Percentiles rank a stretch among this genome's conserved stretches.
phyloP scores from a whole-genome alignment of 2,113 vertebrate genomes.

The Halichoeres trimaculatus region DNA sequence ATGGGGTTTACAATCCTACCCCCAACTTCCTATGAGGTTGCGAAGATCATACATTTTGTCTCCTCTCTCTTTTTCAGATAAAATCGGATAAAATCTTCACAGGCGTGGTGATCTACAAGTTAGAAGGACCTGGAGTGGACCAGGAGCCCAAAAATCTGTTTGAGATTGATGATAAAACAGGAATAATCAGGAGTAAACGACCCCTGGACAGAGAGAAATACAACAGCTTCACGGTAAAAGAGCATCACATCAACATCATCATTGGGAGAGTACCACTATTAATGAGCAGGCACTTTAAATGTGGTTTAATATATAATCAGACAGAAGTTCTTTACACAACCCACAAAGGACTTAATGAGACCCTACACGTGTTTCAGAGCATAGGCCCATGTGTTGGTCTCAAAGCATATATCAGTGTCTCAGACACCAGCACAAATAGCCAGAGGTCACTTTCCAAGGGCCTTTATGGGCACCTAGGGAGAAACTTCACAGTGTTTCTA shows the following conservation, averaged over 20 bases:
- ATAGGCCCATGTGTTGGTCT: conserved; percentile 44
- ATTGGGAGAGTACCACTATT: conserved; percentile 1
- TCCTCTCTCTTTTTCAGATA: conserved; percentile 83
- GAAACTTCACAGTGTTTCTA: conserved; percentile 45
- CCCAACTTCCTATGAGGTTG: conserved; percentile 16
- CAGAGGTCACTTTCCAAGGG: conserved; percentile 62
- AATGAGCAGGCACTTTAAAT: conserved; percentile 9
- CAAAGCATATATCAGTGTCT: conserved; percentile 53
- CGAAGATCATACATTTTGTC: conserved; percentile 36
- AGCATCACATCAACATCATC: too few relatives aligned
- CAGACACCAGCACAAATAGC: conserved; percentile 42
- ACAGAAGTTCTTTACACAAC: conserved; percentile 19
- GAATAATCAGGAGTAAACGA: conserved; percentile 90
- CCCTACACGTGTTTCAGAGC: conserved; percentile 14
- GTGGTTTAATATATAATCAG: conserved; percentile 15
- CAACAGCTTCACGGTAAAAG: conserved; percentile 88
- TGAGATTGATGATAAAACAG: conserved; percentile 92
- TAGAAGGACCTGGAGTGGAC: conserved; percentile 95
- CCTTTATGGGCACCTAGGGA: conserved; percentile 68
- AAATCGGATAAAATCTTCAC: conserved; percentile 94
- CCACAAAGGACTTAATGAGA: neutral
- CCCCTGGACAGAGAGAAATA: conserved; percentile 93
- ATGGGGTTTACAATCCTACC: conserved; percentile 20
- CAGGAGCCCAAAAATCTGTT: conserved; percentile 92
- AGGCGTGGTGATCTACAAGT: conserved; percentile 93